phyloP scores from a whole-genome alignment of 1,140 invertebrate species.

The Calephelis virginiensis region DNA sequence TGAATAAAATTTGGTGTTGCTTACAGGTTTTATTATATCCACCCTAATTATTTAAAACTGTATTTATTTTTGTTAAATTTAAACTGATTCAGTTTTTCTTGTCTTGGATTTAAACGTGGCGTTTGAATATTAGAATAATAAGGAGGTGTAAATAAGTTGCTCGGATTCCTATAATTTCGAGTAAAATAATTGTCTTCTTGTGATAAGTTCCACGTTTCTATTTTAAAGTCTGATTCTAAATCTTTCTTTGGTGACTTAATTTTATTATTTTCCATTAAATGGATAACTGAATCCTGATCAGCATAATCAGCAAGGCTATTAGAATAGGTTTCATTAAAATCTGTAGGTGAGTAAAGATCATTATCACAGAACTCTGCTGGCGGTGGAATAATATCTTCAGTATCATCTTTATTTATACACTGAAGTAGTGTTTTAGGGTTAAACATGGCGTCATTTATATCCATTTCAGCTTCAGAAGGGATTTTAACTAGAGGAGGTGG shows the following conservation, averaged over 20 bases:
- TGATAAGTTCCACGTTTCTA: slow-evolving; percentile 47
- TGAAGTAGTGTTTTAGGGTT: slow-evolving; percentile 58
- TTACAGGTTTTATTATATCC: slow-evolving; percentile 42
- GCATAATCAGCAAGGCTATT: not conserved
- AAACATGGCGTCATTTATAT: slow-evolving; percentile 49
- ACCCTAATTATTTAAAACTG: slow-evolving; percentile 34
- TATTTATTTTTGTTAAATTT: slow-evolving; percentile 45
- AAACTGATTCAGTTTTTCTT: slow-evolving; percentile 40
- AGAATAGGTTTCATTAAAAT: slow-evolving; percentile 11
- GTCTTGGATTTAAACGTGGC: slow-evolving; percentile 21
- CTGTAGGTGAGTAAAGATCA: slow-evolving; percentile 16
- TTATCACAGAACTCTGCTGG: slow-evolving; percentile 54
- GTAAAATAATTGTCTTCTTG: slow-evolving; percentile 25
- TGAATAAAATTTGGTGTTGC: slow-evolving; percentile 69
- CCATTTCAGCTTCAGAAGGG: slow-evolving; percentile 20
- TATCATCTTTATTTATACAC: slow-evolving; percentile 31
- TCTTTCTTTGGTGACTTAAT: not conserved
- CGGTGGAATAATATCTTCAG: slow-evolving; percentile 44
- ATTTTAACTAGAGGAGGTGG: not conserved
- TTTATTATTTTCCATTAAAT: not conserved
- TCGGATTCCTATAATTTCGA: slow-evolving; percentile 11
- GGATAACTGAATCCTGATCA: not conserved
- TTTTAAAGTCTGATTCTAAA: slow-evolving; percentile 29
- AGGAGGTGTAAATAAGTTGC: slow-evolving; percentile 2
- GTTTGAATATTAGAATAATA: not conserved